Evolutionary conservation across 2,888 invertebrate species (phyloP).

Genomic region (Eurois occulta): DNA sequence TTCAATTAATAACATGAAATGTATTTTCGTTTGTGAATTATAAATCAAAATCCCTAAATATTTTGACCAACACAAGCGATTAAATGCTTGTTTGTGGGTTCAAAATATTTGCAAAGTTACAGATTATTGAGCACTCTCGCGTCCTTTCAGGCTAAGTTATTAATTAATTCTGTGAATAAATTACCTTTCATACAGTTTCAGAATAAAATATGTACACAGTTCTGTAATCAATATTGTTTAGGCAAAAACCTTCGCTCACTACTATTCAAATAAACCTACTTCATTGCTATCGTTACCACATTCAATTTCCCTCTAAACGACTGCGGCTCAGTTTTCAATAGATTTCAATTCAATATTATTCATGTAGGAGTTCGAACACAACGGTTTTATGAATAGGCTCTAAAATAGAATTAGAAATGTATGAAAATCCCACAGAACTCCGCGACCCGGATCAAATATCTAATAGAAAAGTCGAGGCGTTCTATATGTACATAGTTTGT

Average conservation of each 20-base stretch:
- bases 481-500: conserved; percentile 14
- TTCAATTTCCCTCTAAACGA: conserved; percentile 24
- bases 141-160: not conserved
- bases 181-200: not conserved
- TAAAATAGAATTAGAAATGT: conserved; percentile 45
- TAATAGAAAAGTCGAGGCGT: conserved; percentile 39
- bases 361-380: conserved; percentile 14
- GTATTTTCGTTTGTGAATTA: conserved; percentile 5
- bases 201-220: not conserved
- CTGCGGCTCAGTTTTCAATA: conserved; percentile 42
- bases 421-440: conserved; percentile 39
- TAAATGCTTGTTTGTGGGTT: not conserved
- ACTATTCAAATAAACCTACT: conserved; percentile 3
- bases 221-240: conserved; percentile 9
- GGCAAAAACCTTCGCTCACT: conserved; percentile 4
- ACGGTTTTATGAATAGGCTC: conserved; percentile 29
- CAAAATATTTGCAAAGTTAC: conserved; percentile 3
- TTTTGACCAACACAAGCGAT: not conserved
- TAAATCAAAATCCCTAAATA: not conserved
- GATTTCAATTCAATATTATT: conserved; percentile 38
- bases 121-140: not conserved
- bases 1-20: not conserved
- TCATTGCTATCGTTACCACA: conserved; percentile 9
- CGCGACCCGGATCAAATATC: conserved; percentile 37
- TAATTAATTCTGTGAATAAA: not conserved